Evolutionary conservation across 1,140 invertebrate genomes (phyloP).

Genomic region (Neodiprion lecontei): DNA sequence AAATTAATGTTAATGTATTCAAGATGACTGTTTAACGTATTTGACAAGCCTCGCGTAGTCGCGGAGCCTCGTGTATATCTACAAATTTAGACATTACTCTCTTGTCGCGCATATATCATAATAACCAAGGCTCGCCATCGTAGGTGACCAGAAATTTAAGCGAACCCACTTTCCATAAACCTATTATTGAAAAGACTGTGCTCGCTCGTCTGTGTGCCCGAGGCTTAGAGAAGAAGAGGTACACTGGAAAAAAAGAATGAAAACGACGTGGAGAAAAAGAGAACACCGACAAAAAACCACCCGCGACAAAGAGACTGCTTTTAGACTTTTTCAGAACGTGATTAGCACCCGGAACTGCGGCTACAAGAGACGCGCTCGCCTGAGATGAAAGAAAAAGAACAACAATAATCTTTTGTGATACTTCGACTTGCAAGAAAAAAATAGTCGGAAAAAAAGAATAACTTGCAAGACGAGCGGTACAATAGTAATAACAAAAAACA

Average conservation of each 20-base stretch:
- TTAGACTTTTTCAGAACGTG: constrained; percentile 7
- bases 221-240: neutral
- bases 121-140: neutral
- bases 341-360: constrained; percentile 1
- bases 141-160: constrained; percentile 5
- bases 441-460: too few species aligned
- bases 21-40: constrained; percentile 24
- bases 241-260: constrained; percentile 25
- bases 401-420: constrained; percentile 2
- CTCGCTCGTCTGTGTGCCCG: neutral
- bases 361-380: neutral
- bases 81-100: constrained; percentile 14
- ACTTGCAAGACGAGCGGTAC: too few species aligned
- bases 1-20: constrained; percentile 47
- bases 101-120: neutral
- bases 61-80: neutral
- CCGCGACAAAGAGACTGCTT: constrained; percentile 4
- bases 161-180: constrained; percentile 6
- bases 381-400: constrained; percentile 5
- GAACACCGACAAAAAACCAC: constrained; percentile 26
- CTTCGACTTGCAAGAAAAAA: neutral
- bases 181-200: constrained; percentile 9
- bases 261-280: constrained; percentile 22
- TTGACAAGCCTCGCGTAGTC: constrained; percentile 26
- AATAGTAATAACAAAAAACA: too few species aligned